These are phyloP conservation scores for Nipponia nippon DNA, from an alignment of 2,113 vertebrate species.

Conservation along the genomic window DNA sequence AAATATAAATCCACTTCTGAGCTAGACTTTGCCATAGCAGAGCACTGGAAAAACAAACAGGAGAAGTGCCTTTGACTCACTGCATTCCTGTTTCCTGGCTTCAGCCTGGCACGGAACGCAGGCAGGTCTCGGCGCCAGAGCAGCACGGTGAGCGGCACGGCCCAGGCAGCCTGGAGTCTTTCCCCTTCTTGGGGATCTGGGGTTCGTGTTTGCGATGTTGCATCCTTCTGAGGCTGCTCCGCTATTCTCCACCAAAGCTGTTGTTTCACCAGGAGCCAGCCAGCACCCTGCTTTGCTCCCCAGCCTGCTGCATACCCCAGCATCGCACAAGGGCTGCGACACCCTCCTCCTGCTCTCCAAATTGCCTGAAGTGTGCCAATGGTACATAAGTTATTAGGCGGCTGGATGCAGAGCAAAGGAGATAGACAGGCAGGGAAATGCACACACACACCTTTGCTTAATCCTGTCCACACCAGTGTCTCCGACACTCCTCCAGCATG, in stretches of 20 bases:
- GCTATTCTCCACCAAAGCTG: not conserved
- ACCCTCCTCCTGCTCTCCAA: not conserved
- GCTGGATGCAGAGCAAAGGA: not conserved
- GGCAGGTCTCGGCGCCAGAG: not conserved
- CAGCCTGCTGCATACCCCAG: not conserved
- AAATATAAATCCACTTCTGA: not conserved
- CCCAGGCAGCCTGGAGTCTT: not conserved
- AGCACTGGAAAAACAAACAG: not conserved
- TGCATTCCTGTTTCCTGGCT: not conserved
- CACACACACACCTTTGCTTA: not conserved
- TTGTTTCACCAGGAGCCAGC: not conserved
- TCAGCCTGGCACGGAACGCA: not conserved
- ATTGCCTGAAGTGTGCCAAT: not conserved
- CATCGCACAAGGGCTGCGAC: fast-evolving
- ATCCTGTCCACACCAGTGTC: not conserved
- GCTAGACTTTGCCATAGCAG: not conserved
- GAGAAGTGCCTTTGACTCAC: not conserved
- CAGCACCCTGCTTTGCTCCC: fast-evolving
- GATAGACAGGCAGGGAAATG: not conserved
- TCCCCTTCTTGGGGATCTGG: not conserved
- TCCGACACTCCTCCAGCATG: fast-evolving
- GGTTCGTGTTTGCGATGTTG: not conserved
- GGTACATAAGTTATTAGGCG: fast-evolving
- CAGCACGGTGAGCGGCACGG: fast-evolving
- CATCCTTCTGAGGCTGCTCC: not conserved